These are phyloP conservation scores for Rostratula benghalensis DNA, from an alignment of 2,113 vertebrate genomes.

Conservation along the genomic window DNA sequence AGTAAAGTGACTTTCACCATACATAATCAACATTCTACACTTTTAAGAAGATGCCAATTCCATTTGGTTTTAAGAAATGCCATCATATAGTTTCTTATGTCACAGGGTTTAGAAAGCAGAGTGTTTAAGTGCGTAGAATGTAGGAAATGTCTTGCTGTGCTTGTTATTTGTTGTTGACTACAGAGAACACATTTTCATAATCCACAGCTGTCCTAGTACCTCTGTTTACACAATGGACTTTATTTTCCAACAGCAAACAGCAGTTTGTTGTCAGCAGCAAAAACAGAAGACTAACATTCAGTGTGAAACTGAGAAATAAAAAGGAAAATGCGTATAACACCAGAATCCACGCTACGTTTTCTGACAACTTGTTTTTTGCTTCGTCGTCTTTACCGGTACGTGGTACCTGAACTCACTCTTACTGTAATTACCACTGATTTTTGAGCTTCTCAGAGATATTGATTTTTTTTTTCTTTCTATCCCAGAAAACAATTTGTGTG, in stretches of 20 bases:
- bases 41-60: not conserved
- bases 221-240: slow-evolving; percentile 26
- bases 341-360: slow-evolving; percentile 77
- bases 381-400: slow-evolving; percentile 81
- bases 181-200: not conserved
- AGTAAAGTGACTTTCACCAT: not conserved
- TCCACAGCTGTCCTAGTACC: slow-evolving; percentile 3
- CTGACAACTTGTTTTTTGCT: slow-evolving; percentile 87
- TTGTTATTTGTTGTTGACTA: slow-evolving; percentile 32
- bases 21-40: not conserved
- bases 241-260: slow-evolving; percentile 76
- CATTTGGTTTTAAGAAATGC: not conserved
- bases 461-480: not conserved
- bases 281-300: slow-evolving; percentile 80
- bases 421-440: not conserved
- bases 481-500: not conserved
- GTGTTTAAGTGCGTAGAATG: not conserved
- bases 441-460: not conserved
- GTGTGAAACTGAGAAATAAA: slow-evolving; percentile 80
- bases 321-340: slow-evolving; percentile 91
- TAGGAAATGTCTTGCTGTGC: slow-evolving; percentile 28
- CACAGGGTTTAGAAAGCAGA: not conserved
- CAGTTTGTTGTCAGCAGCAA: slow-evolving; percentile 81
- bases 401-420: not conserved
- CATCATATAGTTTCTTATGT: not conserved